A percentile compares a stretch with the other conserved stretches of the same genome.
Evolutionary conservation across 2,888 invertebrate genomes (phyloP).

Genomic region (Parnassius mnemosyne): DNA sequence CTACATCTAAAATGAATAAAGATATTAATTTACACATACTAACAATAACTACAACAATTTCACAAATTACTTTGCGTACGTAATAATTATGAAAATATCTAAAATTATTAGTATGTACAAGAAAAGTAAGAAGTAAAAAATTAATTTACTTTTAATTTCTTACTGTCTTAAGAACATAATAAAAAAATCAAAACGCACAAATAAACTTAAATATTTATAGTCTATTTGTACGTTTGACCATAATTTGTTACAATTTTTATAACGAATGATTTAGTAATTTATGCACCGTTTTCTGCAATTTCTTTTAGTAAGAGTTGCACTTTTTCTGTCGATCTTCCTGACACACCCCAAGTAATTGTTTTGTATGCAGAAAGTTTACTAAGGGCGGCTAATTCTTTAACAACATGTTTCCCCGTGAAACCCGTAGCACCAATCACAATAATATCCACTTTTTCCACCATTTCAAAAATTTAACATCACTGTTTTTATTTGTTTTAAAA

Average conservation of each 20-base stretch:
- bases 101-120: too few relatives aligned
- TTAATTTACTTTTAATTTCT: background rate
- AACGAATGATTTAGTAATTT: background rate
- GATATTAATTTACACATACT: background rate
- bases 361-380: slow-evolving; percentile 32
- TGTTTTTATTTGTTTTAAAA: background rate
- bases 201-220: too few relatives aligned
- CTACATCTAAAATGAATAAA: slow-evolving; percentile 38
- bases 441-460: slow-evolving; percentile 39
- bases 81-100: too few relatives aligned
- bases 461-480: slow-evolving; percentile 17
- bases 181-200: too few relatives aligned
- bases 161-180: background rate
- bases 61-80: too few relatives aligned
- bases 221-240: too few relatives aligned
- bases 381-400: slow-evolving; percentile 37
- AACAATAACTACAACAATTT: too few relatives aligned
- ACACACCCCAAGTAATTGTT: slow-evolving; percentile 41
- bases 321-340: slow-evolving; percentile 51
- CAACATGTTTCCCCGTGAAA: slow-evolving; percentile 44
- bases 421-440: slow-evolving; percentile 50
- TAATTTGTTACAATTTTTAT: too few relatives aligned
- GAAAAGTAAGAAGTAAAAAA: background rate
- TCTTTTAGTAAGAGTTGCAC: slow-evolving; percentile 42
- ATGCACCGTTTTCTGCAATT: slow-evolving; percentile 34